Percentiles rank a stretch among this genome's conserved stretches.
phyloP scores from a whole-genome alignment of 1,140 invertebrate genomes.

The Zeugodacus cucurbitae region DNA sequence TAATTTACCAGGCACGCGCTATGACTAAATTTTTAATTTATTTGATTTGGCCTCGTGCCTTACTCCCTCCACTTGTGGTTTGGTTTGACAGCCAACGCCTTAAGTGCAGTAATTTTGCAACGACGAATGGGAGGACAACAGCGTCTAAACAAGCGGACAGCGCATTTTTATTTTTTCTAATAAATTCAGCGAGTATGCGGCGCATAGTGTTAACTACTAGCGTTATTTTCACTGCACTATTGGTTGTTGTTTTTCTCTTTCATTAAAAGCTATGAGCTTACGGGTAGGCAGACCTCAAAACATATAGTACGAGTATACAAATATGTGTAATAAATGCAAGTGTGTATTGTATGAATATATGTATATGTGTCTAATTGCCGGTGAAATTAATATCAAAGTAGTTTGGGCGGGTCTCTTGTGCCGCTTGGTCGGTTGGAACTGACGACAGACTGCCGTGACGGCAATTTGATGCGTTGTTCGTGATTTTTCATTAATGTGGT shows the following conservation, averaged over 20 bases:
- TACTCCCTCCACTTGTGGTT: background rate
- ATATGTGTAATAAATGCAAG: background rate
- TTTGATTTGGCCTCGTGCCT: background rate
- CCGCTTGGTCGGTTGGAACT: background rate
- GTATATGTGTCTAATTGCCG: background rate
- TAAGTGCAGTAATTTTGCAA: constrained; percentile 17
- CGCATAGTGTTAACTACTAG: background rate
- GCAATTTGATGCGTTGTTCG: constrained; percentile 34
- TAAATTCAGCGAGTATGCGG: background rate
- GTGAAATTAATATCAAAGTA: constrained; percentile 12
- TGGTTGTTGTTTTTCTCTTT: background rate
- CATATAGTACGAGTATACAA: background rate
- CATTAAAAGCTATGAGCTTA: background rate
- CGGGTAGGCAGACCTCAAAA: background rate
- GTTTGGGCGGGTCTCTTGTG: constrained; percentile 15
- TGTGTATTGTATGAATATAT: background rate
- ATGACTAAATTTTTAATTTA: constrained; percentile 37
- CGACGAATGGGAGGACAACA: background rate
- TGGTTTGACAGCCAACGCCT: background rate
- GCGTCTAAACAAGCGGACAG: background rate
- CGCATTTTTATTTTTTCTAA: background rate
- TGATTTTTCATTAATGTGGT: background rate
- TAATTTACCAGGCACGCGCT: constrained; percentile 15
- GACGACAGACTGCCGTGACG: background rate
- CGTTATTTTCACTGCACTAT: background rate